Conservation (phyloP, 2,888 invertebrate species). For the Argyresthia goedartella region DNA sequence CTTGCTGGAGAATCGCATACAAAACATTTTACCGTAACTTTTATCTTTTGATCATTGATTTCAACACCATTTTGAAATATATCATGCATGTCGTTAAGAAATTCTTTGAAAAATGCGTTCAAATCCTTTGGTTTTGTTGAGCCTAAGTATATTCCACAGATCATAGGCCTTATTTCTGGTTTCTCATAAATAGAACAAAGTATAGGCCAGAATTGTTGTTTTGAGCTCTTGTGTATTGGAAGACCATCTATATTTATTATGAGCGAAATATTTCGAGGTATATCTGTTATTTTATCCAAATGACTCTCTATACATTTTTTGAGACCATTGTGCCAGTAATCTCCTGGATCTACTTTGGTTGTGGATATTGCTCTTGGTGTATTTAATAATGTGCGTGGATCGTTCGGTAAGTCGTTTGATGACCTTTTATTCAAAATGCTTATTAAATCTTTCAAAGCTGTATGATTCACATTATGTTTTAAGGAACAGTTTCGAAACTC, state of each 20-base stretch:
- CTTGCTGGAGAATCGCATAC: conserved; percentile 8
- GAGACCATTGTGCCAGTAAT: conserved; percentile 9
- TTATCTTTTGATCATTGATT: not conserved
- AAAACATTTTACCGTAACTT: conserved; percentile 4
- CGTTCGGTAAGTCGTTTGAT: not conserved
- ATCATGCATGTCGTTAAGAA: not conserved
- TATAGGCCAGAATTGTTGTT: not conserved
- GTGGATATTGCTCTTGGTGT: not conserved
- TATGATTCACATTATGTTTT: not conserved
- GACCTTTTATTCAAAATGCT: not conserved
- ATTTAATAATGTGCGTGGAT: conserved; percentile 1
- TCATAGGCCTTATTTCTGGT: not conserved
- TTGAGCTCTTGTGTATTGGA: not conserved
- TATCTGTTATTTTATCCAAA: not conserved
- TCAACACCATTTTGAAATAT: not conserved
- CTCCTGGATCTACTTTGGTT: conserved; percentile 1
- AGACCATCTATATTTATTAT: not conserved
- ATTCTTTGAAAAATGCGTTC: not conserved
- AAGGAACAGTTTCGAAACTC: not conserved
- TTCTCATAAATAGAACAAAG: not conserved
- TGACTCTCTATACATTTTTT: not conserved
- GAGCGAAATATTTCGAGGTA: not conserved
- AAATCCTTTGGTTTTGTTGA: not conserved
- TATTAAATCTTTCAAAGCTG: not conserved
- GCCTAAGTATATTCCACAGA: not conserved